Evolutionary conservation across 1,140 invertebrate genomes (phyloP), one percentile per base, ranked within the genome.

Genomic region (Prorops nasuta): DNA sequence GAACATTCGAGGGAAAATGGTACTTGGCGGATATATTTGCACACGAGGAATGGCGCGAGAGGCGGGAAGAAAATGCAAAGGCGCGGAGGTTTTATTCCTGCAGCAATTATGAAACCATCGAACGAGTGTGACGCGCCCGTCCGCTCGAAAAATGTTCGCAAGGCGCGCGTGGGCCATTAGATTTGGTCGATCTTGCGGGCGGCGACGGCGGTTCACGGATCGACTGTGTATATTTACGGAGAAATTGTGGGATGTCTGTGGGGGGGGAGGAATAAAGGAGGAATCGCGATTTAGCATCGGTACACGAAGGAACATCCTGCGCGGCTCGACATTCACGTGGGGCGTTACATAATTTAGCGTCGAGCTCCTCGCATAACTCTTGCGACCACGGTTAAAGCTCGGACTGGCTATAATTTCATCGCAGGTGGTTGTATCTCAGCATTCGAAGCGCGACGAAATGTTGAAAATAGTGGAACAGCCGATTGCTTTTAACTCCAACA

Each of bases 401-500:
- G 42, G 35, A n/a, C 17, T 42, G 50, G 55, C 61, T 54, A 56
- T 66, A 66, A 66, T 63, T 66, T 60, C 51, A 63, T 67, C 54
- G 60, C 54, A 52, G 42, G 31, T 32, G 62, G 59, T 60, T 64
- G 49, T 64, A 64, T 63, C 60, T 63, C 61, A 58, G 45, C 45
- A 24, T 28, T 41, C 31, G 44, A 51, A 49, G 31, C 45, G 58
- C 60, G 60, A 57, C 60, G 58, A 63, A 66, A 58, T 61, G 66
- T 69, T 64, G 37, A 57, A 67, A 66, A 65, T 67, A 64, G 55
- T 61, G 31, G 46, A 65, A 63, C 57, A 67, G 58, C 62, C 67
- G 63, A 74, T 72, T 73, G 72, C 72, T 73, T 73, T 74, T 74
- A 74, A 73, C n/a, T n/a, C n/a, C n/a, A n/a, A n/a, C n/a, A n/a